These are phyloP conservation scores for Sciaenops ocellatus DNA, from an alignment of 2,797 vertebrate genomes.

Conservation along the genomic window DNA sequence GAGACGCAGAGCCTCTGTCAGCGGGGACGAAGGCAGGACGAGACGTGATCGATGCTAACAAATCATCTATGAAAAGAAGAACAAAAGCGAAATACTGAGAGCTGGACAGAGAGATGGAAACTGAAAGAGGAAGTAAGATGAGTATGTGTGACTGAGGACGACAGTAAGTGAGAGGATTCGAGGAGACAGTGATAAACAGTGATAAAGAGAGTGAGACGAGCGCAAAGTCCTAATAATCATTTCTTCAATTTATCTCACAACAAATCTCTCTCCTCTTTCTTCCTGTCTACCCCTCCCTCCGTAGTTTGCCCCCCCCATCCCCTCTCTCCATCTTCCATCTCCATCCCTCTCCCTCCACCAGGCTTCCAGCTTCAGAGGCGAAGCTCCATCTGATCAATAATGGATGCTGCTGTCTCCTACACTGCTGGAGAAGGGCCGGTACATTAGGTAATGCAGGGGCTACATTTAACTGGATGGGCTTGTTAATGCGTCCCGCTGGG, in stretches of 20 bases:
- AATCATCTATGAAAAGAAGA: constrained; percentile 36
- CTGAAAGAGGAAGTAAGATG: not conserved
- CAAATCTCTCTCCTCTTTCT: constrained; percentile 75
- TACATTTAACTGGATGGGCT: constrained; percentile 90
- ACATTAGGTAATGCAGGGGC: constrained; percentile 90
- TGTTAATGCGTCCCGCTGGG: constrained; percentile 89
- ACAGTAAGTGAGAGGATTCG: constrained; percentile 50
- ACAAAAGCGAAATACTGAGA: not conserved
- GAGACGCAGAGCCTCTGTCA: constrained; percentile 30
- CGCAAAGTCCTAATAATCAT: constrained; percentile 71
- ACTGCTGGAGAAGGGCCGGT: constrained; percentile 82
- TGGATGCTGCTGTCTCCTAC: constrained; percentile 87
- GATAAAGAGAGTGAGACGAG: constrained; percentile 51
- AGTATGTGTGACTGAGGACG: constrained; percentile 46
- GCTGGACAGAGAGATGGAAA: constrained; percentile 1
- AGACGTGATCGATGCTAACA: constrained; percentile 47
- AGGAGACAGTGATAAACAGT: constrained; percentile 24
- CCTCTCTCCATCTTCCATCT: constrained; percentile 53
- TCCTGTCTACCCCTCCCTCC: constrained; percentile 50
- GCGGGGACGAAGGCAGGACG: constrained; percentile 35
- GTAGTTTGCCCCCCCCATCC: constrained; percentile 24
- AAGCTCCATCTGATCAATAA: constrained; percentile 88
- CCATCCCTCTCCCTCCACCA: constrained; percentile 68
- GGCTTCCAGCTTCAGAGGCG: constrained; percentile 83
- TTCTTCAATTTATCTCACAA: constrained; percentile 79